Conservation (phyloP, 1,140 invertebrate species). For the Carcinoscorpius rotundicauda region DNA sequence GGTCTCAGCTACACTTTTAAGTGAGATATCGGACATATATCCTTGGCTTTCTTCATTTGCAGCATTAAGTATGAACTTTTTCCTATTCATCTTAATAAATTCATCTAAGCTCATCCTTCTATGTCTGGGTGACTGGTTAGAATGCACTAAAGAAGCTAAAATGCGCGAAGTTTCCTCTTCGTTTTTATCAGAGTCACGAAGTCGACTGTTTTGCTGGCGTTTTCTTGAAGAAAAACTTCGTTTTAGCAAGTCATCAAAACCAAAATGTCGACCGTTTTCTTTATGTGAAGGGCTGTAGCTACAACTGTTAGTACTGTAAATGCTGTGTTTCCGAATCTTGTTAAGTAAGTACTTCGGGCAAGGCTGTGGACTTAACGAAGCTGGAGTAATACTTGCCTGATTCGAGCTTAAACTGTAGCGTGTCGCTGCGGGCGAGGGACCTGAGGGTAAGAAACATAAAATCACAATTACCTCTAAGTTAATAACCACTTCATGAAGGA, state of each 20-base stretch:
- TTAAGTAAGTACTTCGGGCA: constrained; percentile 11
- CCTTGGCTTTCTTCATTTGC: too few relatives aligned
- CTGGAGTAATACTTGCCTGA: constrained; percentile 17
- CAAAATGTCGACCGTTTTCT: constrained; percentile 48
- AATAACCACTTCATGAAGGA: neutral
- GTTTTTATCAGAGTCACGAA: neutral
- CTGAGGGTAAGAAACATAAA: constrained; percentile 6
- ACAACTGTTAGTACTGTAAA: constrained; percentile 5
- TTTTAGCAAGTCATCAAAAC: constrained; percentile 66
- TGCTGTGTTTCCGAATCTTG: constrained; percentile 15
- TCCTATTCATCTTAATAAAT: constrained; percentile 51
- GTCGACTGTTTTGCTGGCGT: constrained; percentile 13
- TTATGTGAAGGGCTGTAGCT: constrained; percentile 13
- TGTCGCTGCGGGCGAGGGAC: constrained; percentile 21
- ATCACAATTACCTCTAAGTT: too few relatives aligned
- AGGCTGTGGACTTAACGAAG: constrained; percentile 19
- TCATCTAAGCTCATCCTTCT: constrained; percentile 39
- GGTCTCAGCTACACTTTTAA: constrained; percentile 13
- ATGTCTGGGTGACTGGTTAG: constrained; percentile 27
- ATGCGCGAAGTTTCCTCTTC: constrained; percentile 33
- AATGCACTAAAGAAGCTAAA: constrained; percentile 51
- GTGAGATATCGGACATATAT: constrained; percentile 6
- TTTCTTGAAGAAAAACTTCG: constrained; percentile 35
- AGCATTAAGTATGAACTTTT: constrained; percentile 1
- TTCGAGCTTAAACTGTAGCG: constrained; percentile 21